Percentiles rank a stretch among this genome's conserved stretches.
These are phyloP conservation scores for Oryzaephilus surinamensis DNA, from an alignment of 1,140 invertebrate species.

Conservation along the genomic window DNA sequence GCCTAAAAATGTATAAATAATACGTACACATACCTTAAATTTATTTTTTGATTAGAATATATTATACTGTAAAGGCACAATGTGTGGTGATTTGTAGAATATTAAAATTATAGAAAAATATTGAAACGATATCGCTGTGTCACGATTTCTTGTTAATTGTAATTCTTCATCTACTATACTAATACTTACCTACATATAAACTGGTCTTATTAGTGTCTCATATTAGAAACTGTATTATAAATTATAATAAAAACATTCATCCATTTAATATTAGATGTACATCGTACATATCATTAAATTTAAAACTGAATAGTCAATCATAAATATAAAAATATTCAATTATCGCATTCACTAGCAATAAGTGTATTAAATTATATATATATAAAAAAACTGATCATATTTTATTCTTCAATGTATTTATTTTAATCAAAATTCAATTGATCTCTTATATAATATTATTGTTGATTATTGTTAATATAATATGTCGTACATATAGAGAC, in stretches of 20 bases:
- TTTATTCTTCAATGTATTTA: conserved; percentile 14
- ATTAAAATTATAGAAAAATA: neutral
- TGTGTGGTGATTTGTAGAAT: conserved; percentile 6
- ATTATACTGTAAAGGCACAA: conserved; percentile 3
- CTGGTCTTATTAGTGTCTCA: too few species aligned
- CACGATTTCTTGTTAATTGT: neutral
- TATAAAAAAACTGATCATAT: conserved; percentile 10
- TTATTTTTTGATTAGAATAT: too few species aligned
- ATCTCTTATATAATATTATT: conserved; percentile 13
- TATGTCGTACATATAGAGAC: conserved; percentile 5
- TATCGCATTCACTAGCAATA: conserved; percentile 16
- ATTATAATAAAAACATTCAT: neutral
- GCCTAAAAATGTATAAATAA: too few species aligned
- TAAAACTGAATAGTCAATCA: conserved; percentile 15
- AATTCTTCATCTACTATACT: neutral
- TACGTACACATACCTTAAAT: too few species aligned
- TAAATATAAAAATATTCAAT: too few species aligned
- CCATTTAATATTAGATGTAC: neutral
- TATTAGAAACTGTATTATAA: neutral
- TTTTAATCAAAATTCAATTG: conserved; percentile 18
- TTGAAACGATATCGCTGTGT: neutral
- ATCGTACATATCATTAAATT: neutral
- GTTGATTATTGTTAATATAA: conserved; percentile 16
- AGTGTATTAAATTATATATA: conserved; percentile 15
- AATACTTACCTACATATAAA: neutral